Evolutionary conservation across 2,888 invertebrate species (phyloP).

Genomic region (Eilema griseolum): DNA sequence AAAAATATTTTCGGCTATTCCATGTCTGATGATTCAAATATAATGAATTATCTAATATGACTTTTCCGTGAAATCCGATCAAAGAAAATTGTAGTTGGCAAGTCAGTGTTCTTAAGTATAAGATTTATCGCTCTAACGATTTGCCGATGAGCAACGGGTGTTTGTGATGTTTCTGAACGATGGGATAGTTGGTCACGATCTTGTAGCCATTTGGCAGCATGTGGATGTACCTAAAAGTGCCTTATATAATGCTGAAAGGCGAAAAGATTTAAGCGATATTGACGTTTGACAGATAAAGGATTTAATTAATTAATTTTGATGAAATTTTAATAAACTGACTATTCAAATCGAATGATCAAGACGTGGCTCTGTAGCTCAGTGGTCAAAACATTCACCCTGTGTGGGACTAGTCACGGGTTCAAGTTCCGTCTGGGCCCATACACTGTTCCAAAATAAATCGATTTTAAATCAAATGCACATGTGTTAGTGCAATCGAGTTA

Average conservation of each 20-base stretch:
- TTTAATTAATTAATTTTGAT: too few relatives aligned
- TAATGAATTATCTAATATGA: neutral
- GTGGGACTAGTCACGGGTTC: too few relatives aligned
- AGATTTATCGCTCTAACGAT: slow-evolving; percentile 21
- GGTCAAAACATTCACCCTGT: too few relatives aligned
- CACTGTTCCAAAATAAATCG: too few relatives aligned
- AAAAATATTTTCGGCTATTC: neutral
- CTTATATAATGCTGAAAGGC: neutral
- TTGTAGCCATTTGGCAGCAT: slow-evolving; percentile 2
- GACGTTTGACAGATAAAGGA: neutral
- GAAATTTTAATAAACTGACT: too few relatives aligned
- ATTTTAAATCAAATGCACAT: too few relatives aligned
- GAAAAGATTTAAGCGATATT: neutral
- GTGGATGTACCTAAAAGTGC: neutral
- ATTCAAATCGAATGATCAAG: too few relatives aligned
- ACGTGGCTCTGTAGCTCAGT: too few relatives aligned
- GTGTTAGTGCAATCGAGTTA: too few relatives aligned
- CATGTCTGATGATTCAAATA: neutral
- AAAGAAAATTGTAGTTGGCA: slow-evolving; percentile 11
- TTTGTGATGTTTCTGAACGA: slow-evolving; percentile 18
- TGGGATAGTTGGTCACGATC: slow-evolving; percentile 12
- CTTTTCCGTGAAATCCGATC: slow-evolving; percentile 5
- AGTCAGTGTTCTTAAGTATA: slow-evolving; percentile 8
- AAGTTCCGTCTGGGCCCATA: too few relatives aligned
- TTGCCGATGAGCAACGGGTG: slow-evolving; percentile 16